Base-by-base conservation (phyloP, 2,113 vertebrate species). In the Eulacestoma nigropectus region DNA sequence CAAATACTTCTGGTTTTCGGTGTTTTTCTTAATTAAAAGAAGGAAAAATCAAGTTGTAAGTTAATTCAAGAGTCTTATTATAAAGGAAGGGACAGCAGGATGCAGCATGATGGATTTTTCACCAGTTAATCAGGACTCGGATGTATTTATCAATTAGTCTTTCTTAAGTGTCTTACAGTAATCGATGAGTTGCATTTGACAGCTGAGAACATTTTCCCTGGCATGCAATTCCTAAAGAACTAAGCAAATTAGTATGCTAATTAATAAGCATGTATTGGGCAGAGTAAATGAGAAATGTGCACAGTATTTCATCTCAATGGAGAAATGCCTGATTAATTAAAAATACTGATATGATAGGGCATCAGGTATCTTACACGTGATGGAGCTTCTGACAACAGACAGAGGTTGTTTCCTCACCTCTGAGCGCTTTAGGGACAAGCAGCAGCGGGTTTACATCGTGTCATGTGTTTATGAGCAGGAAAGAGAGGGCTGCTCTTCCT, bases 211-310 rank as follows among this genome's bases (percentile, higher is more conserved):
- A 4, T 77, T 64, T 93, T 76, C 27, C 50, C 39, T 17, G 41
- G 44, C 53, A 53, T 56, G 55, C 44, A 63, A 22, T 89, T 92
- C 69, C 88, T 87, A 75, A 76, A 65, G 84, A 91, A 35, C 56
- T 47, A 57, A 93, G 82, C 50, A 90, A 93, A 94, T 96, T 42
- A 65, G 27, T 32, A 39, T 77, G 84, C 37, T 95, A 89, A 96
- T 96, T 87, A 89, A 77, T 80, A 84, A 86, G 4, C 20, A 9
- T 19, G 39, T 50, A 55, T 0, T 47, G 29, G 27, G 42, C n/a
- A 62, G 49, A 63, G 27, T 35, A 55, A 75, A 84, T 63, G 55
- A 57, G 49, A 91, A 87, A 88, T 35, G 32, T 81, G 47, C 52
- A 60, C 17, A 5, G 16, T 27, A 19, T 84, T 92, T 85, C 41